A percentile compares a stretch with the other conserved stretches of the same genome.
Conservation (phyloP, 2,113 vertebrate species). For the human (Homo sapiens) region GRCh38 chr4:107883001-107883500, state of each 20-base stretch:
- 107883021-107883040: background rate
- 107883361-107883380: no score
- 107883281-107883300: background rate
- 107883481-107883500: no score
- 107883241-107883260: background rate
- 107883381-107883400: no score
- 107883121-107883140: fast-evolving
- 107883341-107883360: no score
- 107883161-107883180: background rate
- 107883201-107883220: background rate
- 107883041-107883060: background rate
- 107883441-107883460: no score
- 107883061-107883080: background rate
- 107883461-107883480: no score
- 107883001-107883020: background rate
- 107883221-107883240: background rate
- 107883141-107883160: background rate
- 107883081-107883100: background rate
- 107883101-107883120: background rate
- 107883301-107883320: background rate
- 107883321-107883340: background rate
- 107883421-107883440: no score
- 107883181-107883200: background rate
- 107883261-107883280: background rate
- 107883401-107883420: no score